Evolutionary conservation across 2,113 vertebrate genomes (phyloP).

Genomic region (Pongo abelii): DNA sequence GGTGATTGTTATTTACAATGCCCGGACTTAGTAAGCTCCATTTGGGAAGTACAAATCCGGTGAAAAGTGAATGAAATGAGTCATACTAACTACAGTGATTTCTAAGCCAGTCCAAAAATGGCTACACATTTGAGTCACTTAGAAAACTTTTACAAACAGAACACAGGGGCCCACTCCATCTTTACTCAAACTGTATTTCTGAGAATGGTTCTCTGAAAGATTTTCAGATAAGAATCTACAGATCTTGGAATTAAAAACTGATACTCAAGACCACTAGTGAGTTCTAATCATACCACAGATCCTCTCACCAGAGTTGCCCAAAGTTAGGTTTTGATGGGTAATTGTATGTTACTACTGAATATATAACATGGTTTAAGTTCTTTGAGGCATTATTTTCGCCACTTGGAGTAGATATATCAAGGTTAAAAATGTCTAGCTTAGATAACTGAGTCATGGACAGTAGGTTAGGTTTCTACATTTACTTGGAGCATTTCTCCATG

Average conservation of each 20-base stretch:
- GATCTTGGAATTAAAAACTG: not conserved
- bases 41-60: not conserved
- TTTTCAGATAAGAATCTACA: not conserved
- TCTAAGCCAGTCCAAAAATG: not conserved
- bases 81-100: not conserved
- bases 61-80: not conserved
- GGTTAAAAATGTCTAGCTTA: not conserved
- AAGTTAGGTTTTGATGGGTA: not conserved
- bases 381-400: not conserved
- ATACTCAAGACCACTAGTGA: not conserved
- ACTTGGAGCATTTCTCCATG: not conserved
- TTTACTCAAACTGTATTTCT: not conserved
- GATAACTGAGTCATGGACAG: not conserved
- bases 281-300: not conserved
- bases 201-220: not conserved
- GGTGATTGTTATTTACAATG: constrained; percentile 16
- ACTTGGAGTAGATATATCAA: not conserved
- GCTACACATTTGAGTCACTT: not conserved
- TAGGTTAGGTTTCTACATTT: not conserved
- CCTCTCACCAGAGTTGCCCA: not conserved
- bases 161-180: fast-evolving
- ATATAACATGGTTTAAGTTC: not conserved
- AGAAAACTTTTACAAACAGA: not conserved
- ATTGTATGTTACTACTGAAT: not conserved
- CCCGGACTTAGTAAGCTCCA: not conserved